Evolutionary conservation across 2,888 invertebrate genomes (phyloP).

Genomic region (Himalopsyche anomala): DNA sequence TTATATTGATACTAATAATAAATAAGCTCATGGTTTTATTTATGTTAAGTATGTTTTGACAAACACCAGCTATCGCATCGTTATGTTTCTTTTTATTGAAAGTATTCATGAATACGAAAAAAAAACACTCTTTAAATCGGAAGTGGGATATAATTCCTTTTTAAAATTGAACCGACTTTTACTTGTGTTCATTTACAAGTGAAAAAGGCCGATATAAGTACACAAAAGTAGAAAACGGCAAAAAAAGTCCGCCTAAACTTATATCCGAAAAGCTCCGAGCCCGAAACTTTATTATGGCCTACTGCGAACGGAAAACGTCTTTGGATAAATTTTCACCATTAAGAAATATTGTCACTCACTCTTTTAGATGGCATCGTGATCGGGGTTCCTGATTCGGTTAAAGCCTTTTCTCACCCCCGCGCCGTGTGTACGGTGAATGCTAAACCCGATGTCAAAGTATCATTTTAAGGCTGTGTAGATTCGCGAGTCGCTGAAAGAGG

Average conservation of each 20-base stretch:
- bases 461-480: constrained; percentile 51
- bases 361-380: constrained; percentile 61
- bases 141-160: neutral
- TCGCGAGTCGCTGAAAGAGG: constrained; percentile 53
- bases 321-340: constrained; percentile 59
- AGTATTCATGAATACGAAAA: no score
- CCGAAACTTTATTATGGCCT: constrained; percentile 31
- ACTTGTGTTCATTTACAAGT: constrained; percentile 8
- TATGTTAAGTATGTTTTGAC: no score
- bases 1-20: no score
- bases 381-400: constrained; percentile 49
- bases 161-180: neutral
- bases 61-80: no score
- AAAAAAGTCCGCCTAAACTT: constrained; percentile 13
- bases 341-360: constrained; percentile 60
- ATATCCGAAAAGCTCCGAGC: constrained; percentile 18
- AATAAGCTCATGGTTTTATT: no score
- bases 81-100: no score
- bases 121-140: neutral
- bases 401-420: constrained; percentile 13
- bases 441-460: constrained; percentile 56
- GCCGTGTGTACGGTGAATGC: constrained; percentile 49
- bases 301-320: constrained; percentile 35
- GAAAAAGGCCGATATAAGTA: neutral
- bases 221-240: neutral